A percentile compares a stretch with the other conserved stretches of the same genome.
These are phyloP conservation scores for Balearica regulorum DNA, from an alignment of 2,797 vertebrate species.

Conservation along the genomic window DNA sequence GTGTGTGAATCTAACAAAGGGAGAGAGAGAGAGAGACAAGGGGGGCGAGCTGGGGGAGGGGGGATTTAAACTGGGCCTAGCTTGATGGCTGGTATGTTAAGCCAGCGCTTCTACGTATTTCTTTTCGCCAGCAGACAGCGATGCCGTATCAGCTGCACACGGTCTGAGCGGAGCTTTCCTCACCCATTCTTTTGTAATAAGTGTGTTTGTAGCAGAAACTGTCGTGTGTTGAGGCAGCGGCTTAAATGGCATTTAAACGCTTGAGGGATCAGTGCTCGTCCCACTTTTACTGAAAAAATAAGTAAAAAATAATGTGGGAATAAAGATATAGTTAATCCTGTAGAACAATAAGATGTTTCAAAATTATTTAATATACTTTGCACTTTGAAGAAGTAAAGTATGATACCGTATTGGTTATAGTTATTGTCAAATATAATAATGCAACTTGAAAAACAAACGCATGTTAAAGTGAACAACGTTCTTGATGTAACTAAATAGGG, in stretches of 20 bases:
- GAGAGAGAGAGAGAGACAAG: constrained; percentile 44
- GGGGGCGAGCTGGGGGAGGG: constrained; percentile 34
- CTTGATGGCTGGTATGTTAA: constrained; percentile 63
- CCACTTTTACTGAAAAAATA: background rate
- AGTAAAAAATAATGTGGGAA: background rate
- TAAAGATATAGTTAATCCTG: background rate
- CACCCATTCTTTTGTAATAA: constrained; percentile 9
- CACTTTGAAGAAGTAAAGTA: background rate
- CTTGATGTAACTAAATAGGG: background rate
- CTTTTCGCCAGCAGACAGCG: background rate
- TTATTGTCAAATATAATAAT: background rate
- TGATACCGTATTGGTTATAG: background rate
- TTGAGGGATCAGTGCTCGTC: background rate
- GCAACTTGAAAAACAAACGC: background rate
- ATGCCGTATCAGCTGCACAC: background rate
- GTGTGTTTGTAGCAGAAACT: background rate
- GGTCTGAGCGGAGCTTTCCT: constrained; percentile 5
- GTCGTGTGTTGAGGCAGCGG: background rate
- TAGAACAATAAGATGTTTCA: background rate
- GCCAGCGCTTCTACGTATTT: constrained; percentile 12
- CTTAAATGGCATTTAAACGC: background rate
- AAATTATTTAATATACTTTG: background rate
- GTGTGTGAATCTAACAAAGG: constrained; percentile 64
- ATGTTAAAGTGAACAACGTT: background rate
- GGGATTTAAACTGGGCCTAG: constrained; percentile 51